Evolutionary conservation across 2,888 invertebrate genomes (phyloP), one percentile per base, ranked within the genome.

Genomic region (Thyatira batis): DNA sequence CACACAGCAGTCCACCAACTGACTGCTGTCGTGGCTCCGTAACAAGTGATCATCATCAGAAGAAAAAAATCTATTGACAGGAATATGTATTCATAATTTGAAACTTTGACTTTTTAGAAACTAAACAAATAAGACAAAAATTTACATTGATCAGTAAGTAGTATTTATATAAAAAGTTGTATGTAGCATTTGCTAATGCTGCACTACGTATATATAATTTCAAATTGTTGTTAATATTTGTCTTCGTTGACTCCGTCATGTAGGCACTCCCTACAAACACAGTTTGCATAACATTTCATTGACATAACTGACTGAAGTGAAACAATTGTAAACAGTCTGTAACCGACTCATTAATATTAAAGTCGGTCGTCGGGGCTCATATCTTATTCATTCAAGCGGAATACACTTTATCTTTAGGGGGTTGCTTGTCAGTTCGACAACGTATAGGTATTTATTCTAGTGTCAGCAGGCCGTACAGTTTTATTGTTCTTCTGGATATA

Each of bases 291-390:
- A 23, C n/a, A 45, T 45, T 45, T 45, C 45, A 45, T 45, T 45
- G 48, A 48, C 43, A 51, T 21, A 50, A 11, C 20, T 45, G 17
- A 11, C 20, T 45, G 17, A 28, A 23, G 3, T 23, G 60, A 62
- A 65, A 69, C 67, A 69, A 69, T 67, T 63, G 71, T 70, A 70
- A 67, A 71, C 67, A 74, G 58, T 58, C 61, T 53, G 61, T 69
- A 69, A 69, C 69, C 55, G 59, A 51, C 66, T 69, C 71, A 71
- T 76, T 71, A 73, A 74, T 74, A 73, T 71, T 73, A 71, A 76
- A 13, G 54, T 58, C 51, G 13, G 54, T 54, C 58, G 61, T 58
- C 61, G 58, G 51, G n/a, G 54, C 66, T 70, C 63, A 71, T 71
- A 69, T 63, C 67, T 73, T 70, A 71, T 73, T 71, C 70, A 68